Conservation (phyloP, 2,113 vertebrate genomes). For the Cacatua alba region DNA sequence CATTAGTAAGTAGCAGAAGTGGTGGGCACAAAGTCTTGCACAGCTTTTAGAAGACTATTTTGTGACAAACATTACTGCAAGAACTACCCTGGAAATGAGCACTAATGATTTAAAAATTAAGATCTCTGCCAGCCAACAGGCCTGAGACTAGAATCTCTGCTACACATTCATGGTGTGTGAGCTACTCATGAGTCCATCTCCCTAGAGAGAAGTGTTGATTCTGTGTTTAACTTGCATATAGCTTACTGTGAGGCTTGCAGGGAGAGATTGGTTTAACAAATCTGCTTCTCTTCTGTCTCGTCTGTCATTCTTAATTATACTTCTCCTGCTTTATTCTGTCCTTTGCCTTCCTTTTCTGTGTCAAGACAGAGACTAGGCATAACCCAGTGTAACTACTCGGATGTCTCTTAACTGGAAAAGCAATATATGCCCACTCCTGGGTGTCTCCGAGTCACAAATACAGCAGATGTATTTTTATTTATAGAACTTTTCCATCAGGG, state of each 20-base stretch:
- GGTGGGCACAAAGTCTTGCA: background rate
- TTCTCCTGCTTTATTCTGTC: background rate
- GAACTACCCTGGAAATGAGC: background rate
- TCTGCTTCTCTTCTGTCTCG: background rate
- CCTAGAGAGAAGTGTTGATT: background rate
- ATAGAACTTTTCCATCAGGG: background rate
- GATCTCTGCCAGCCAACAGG: background rate
- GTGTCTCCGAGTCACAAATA: background rate
- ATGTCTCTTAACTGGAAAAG: background rate
- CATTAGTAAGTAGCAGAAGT: conserved; percentile 24
- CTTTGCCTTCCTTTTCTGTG: background rate
- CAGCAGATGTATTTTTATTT: background rate
- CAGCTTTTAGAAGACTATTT: background rate
- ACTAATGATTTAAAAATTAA: background rate
- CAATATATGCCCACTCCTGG: background rate
- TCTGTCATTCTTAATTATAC: background rate
- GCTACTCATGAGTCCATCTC: background rate
- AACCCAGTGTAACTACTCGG: background rate
- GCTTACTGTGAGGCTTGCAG: background rate
- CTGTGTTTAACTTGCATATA: conserved; percentile 32
- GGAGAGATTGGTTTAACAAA: background rate
- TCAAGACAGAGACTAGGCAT: background rate
- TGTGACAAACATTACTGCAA: background rate
- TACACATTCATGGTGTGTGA: background rate
- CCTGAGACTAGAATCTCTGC: background rate